Conservation (phyloP, 2,797 vertebrate species). For the Tadarida brasiliensis region DNA sequence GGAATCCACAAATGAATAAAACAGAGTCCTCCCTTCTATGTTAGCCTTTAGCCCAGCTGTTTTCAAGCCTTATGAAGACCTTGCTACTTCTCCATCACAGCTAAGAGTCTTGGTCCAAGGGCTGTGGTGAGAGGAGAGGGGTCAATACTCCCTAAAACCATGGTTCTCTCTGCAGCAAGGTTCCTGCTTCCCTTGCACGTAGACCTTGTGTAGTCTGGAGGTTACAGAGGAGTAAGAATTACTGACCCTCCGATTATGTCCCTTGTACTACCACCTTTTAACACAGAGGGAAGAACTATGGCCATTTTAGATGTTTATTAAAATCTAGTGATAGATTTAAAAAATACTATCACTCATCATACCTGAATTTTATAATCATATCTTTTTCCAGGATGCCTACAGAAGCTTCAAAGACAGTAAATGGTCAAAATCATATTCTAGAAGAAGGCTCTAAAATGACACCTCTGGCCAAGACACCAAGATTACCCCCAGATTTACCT, state of each 20-base stretch:
- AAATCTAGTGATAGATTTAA: neutral
- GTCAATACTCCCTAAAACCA: accelerated
- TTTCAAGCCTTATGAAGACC: neutral
- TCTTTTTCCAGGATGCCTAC: neutral
- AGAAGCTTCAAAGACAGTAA: neutral
- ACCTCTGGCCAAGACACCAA: neutral
- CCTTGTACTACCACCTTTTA: neutral
- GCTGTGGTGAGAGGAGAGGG: neutral
- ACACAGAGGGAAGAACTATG: neutral
- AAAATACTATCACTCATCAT: neutral
- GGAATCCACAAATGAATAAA: constrained; percentile 36
- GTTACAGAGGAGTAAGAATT: neutral
- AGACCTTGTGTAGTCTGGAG: neutral
- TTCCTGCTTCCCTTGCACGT: neutral
- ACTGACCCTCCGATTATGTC: accelerated
- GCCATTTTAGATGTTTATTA: neutral
- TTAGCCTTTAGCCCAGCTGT: neutral
- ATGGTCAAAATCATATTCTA: neutral
- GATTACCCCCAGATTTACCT: neutral
- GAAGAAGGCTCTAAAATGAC: neutral
- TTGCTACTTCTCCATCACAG: neutral
- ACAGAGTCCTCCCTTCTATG: neutral
- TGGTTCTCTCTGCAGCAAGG: neutral
- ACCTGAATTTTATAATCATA: neutral
- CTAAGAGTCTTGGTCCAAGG: neutral